Base-by-base conservation (phyloP, 1,140 invertebrate species). In the Ectropis grisescens region DNA sequence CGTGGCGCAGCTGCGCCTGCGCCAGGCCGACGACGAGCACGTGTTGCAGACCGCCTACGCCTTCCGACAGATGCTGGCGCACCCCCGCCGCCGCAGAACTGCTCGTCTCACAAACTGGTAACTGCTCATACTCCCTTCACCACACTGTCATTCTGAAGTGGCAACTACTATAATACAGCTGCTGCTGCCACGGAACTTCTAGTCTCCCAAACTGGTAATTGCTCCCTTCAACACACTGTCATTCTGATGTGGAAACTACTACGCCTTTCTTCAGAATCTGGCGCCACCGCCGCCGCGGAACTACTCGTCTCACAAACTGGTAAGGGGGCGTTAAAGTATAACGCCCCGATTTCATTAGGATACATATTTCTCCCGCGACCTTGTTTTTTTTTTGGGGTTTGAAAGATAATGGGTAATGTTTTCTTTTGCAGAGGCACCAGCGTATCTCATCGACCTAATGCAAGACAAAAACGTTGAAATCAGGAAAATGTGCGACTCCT, bases 21-120 rank as follows among this genome's bases (percentile, higher is more conserved):
- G 97, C 62, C 97, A 98, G 85, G 96, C 98, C 70, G 97, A 98
- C 75, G 97, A 98, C 83, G 95, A 97, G 83, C 92, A 97, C 48
- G 94, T 97, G 26, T 83, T 96, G 36, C 95, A 98, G 84, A 96
- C 98, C 47, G 90, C 98, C 29, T 98, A 93, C 69, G 91, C 97
- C 25, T 98, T 99, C 82, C 92, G 97, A 60, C 93, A 96, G 83
- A 87, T 98, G 59, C 88, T 97, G 34, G 88, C 91, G 49, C 94
- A 97, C 65, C 87, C n/a, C 91, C 47, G 86, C 87, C 26, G 94
- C 93, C 16, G 86, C 95, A 33, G 88, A 94, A 38, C 89, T 92
- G 62, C 87, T 97, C 50, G 92, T 95, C 24, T 88, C 90, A 47
- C 88, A 91, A 53, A 95, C 95, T 33, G 88, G 89, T 84, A 82